Conservation (phyloP, 1,140 invertebrate species). For the Sycobia sp. region DNA sequence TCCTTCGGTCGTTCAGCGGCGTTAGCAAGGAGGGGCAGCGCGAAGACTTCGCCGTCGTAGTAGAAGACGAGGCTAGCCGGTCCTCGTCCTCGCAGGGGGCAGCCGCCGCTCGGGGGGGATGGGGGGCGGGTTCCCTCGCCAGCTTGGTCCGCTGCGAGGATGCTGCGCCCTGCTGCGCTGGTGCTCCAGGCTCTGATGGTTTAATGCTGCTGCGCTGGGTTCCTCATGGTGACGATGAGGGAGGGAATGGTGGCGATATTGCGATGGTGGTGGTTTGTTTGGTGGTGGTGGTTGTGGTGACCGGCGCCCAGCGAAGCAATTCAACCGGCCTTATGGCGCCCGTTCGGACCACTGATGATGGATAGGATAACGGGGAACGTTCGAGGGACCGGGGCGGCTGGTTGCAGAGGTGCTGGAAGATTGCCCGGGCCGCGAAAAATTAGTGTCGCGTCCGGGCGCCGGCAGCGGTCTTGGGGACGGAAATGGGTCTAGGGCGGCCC, state of each 20-base stretch:
- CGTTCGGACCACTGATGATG: constrained; percentile 8
- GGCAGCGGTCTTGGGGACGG: neutral
- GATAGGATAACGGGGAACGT: neutral
- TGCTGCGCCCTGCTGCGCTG: constrained; percentile 40
- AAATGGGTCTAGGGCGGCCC: constrained; percentile 3
- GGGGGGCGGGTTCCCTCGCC: too few relatives aligned
- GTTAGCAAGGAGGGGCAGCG: too few relatives aligned
- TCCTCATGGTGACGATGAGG: constrained; percentile 32
- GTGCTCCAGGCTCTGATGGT: constrained; percentile 40
- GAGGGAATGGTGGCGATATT: too few relatives aligned
- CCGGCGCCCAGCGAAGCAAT: constrained; percentile 54
- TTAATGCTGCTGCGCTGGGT: neutral
- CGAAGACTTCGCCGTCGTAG: constrained; percentile 44
- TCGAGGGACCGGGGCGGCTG: neutral
- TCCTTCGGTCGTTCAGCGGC: too few relatives aligned
- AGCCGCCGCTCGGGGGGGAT: constrained; percentile 37
- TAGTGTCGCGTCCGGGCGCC: neutral
- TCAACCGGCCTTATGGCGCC: constrained; percentile 44
- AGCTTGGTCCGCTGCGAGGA: too few relatives aligned
- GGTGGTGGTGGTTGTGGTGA: too few relatives aligned
- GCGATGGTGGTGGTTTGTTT: too few relatives aligned
- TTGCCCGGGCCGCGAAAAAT: neutral
- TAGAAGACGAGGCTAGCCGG: constrained; percentile 54
- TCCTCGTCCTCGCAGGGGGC: constrained; percentile 49
- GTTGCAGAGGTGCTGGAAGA: too few relatives aligned